Conservation (phyloP, 2,797 vertebrate genomes). For the Crypturellus tataupa region DNA sequence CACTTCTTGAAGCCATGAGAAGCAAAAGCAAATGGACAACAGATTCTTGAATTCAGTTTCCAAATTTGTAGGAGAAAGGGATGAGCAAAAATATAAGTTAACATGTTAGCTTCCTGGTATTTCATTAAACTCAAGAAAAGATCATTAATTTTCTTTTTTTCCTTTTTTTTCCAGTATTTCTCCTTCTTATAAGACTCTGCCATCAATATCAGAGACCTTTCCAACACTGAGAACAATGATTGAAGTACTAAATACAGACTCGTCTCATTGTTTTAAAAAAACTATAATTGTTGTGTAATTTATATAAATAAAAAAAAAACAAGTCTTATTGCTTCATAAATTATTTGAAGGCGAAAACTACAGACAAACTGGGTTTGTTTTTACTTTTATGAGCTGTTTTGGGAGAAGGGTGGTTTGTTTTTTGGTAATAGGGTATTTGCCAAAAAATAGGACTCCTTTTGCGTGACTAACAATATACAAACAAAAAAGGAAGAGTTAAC, state of each 20-base stretch:
- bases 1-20: neutral
- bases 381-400: constrained; percentile 59
- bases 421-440: constrained; percentile 48
- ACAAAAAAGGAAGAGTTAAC: neutral
- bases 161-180: constrained; percentile 86
- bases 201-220: constrained; percentile 93
- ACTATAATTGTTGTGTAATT: constrained; percentile 79
- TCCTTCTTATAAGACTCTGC: constrained; percentile 92
- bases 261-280: constrained; percentile 91
- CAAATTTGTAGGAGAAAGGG: neutral
- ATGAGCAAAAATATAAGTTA: neutral
- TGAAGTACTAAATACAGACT: constrained; percentile 95
- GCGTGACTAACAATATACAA: neutral
- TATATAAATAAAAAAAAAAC: constrained; percentile 71
- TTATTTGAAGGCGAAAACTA: constrained; percentile 72
- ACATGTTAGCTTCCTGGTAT: neutral
- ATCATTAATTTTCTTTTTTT: neutral
- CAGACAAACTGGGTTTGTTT: constrained; percentile 59
- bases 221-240: constrained; percentile 93
- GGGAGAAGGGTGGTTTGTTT: constrained; percentile 25
- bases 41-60: neutral
- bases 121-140: neutral
- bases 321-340: constrained; percentile 69
- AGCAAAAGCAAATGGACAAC: neutral
- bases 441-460: constrained; percentile 14